phyloP scores from a whole-genome alignment of 2,113 vertebrate genomes.

The Mus spicilegus region DNA sequence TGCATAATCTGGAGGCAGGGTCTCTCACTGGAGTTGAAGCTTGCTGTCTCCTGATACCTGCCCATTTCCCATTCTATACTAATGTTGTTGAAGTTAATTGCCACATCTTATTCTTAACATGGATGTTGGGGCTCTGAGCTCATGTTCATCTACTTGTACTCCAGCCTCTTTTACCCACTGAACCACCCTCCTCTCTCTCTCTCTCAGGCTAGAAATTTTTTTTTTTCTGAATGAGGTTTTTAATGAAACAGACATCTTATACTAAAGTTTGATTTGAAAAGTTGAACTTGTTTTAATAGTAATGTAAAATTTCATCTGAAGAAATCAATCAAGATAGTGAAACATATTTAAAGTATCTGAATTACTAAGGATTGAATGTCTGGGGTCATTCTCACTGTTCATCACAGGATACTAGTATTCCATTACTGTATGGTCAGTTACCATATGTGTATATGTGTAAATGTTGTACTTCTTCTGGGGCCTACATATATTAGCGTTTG shows the following conservation, averaged over 20 bases:
- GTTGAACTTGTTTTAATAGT: slow-evolving; percentile 10
- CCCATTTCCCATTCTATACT: background rate
- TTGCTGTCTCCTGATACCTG: background rate
- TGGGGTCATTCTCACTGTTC: background rate
- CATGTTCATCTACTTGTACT: too few species aligned
- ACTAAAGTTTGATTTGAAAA: background rate
- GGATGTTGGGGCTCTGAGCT: background rate
- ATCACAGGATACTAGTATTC: background rate
- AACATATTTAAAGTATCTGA: background rate
- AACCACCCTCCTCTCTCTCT: background rate
- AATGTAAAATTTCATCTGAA: background rate
- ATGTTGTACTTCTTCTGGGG: background rate
- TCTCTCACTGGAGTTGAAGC: background rate
- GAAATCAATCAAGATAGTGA: background rate
- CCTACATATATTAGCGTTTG: background rate
- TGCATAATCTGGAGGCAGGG: background rate
- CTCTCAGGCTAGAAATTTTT: background rate
- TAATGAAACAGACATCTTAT: background rate
- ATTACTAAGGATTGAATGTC: background rate
- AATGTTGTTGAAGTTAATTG: background rate
- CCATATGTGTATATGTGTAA: background rate
- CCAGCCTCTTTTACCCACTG: background rate
- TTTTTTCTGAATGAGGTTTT: background rate
- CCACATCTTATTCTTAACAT: background rate
- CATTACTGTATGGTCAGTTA: background rate